A percentile compares a stretch with the other conserved stretches of the same genome.
phyloP scores from a whole-genome alignment of 1,140 invertebrate species.

The Cotesia glomerata region DNA sequence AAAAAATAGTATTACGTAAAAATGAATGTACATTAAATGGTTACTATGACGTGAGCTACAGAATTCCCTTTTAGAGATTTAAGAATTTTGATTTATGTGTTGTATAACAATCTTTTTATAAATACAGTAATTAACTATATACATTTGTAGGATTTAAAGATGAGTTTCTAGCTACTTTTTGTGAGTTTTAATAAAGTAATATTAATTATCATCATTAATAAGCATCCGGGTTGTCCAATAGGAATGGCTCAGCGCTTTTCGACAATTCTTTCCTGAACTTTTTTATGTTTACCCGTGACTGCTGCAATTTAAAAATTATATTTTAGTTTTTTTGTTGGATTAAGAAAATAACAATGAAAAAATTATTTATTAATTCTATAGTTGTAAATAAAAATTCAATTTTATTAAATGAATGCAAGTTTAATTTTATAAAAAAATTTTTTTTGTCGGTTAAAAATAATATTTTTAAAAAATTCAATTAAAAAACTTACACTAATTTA shows the following conservation, averaged over 20 bases:
- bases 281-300: constrained; percentile 48
- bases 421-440: no score
- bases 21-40: not conserved
- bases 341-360: not conserved
- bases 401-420: not conserved
- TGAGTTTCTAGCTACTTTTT: no score
- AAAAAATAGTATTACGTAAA: constrained; percentile 9
- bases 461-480: no score
- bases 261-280: constrained; percentile 54
- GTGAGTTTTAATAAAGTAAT: no score
- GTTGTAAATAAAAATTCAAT: not conserved
- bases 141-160: no score
- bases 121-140: no score
- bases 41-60: not conserved
- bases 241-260: constrained; percentile 50
- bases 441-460: no score
- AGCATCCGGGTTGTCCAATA: constrained; percentile 55
- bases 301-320: constrained; percentile 42
- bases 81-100: not conserved
- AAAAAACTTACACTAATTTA: no score
- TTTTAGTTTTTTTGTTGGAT: not conserved
- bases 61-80: constrained; percentile 13
- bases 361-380: no score
- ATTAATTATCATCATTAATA: constrained; percentile 33
- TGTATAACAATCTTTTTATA: no score